These are phyloP conservation scores for Peromyscus nudipes DNA, from an alignment of 2,797 vertebrate species.

Conservation along the genomic window DNA sequence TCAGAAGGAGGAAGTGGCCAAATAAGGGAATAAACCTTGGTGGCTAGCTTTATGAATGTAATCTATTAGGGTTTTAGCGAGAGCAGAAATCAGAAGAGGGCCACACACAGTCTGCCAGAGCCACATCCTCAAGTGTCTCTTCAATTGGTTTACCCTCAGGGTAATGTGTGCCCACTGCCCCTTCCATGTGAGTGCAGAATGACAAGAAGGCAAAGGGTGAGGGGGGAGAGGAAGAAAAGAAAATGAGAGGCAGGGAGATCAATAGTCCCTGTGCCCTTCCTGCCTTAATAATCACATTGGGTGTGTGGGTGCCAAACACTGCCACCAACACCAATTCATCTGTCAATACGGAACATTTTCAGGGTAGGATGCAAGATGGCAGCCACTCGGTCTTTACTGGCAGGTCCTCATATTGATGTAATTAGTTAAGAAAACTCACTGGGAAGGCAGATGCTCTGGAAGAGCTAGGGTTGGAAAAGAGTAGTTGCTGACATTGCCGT, in stretches of 20 bases:
- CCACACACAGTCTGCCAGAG: not conserved
- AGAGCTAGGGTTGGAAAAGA: not conserved
- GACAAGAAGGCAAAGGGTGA: too few species aligned
- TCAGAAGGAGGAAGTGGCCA: not conserved
- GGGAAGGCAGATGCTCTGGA: not conserved
- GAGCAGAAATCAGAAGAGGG: not conserved
- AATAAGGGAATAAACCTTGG: not conserved
- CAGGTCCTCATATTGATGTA: not conserved
- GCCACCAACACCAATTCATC: not conserved
- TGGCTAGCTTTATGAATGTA: not conserved
- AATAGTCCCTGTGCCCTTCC: not conserved
- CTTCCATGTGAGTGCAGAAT: not conserved
- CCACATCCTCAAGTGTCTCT: not conserved
- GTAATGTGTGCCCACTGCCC: not conserved
- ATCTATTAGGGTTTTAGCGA: not conserved
- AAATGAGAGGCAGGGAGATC: not conserved
- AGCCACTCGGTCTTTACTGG: not conserved
- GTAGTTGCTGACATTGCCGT: not conserved
- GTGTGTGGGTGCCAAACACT: not conserved
- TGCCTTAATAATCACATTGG: not conserved
- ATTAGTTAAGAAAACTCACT: not conserved
- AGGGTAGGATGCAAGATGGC: not conserved
- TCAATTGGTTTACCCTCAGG: not conserved
- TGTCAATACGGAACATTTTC: not conserved
- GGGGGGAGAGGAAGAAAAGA: not conserved